A percentile compares a stretch with the other conserved stretches of the same genome.
These are phyloP conservation scores for Clostera curtula DNA, from an alignment of 2,888 invertebrate genomes.

Conservation along the genomic window DNA sequence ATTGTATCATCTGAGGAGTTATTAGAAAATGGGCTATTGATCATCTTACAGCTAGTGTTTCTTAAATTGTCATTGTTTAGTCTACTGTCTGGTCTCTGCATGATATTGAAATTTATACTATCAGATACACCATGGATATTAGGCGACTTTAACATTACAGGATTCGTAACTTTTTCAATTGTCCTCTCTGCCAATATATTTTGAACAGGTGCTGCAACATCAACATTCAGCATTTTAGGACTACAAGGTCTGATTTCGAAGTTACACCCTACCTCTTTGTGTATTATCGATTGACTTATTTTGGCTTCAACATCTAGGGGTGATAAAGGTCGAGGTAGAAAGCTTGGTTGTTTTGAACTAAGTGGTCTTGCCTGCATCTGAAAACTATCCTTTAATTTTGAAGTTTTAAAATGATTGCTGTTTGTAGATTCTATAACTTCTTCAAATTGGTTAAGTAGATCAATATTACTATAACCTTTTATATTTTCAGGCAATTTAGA, in stretches of 20 bases:
- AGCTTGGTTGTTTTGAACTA: constrained; percentile 22
- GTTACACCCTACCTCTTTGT: constrained; percentile 71
- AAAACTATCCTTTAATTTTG: constrained; percentile 26
- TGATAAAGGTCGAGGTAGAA: constrained; percentile 49
- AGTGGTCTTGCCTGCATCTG: constrained; percentile 25
- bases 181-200: constrained; percentile 51
- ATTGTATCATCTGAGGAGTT: constrained; percentile 30
- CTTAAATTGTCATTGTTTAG: constrained; percentile 27
- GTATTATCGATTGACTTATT: constrained; percentile 71
- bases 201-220: constrained; percentile 54
- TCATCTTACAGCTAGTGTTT: constrained; percentile 55
- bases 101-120: constrained; percentile 28
- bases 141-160: constrained; percentile 38
- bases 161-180: constrained; percentile 65
- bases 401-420: constrained; percentile 31
- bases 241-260: constrained; percentile 72
- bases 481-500: constrained; percentile 70
- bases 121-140: constrained; percentile 28
- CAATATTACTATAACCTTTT: constrained; percentile 65
- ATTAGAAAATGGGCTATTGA: constrained; percentile 41
- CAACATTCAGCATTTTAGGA: constrained; percentile 66
- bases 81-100: constrained; percentile 27
- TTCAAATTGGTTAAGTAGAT: constrained; percentile 64
- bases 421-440: constrained; percentile 61
- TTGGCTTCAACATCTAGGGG: constrained; percentile 70